Conservation (phyloP, 37 sponge, comb jelly and placozoan genomes). For the Mnemiopsis leidyi region DNA sequence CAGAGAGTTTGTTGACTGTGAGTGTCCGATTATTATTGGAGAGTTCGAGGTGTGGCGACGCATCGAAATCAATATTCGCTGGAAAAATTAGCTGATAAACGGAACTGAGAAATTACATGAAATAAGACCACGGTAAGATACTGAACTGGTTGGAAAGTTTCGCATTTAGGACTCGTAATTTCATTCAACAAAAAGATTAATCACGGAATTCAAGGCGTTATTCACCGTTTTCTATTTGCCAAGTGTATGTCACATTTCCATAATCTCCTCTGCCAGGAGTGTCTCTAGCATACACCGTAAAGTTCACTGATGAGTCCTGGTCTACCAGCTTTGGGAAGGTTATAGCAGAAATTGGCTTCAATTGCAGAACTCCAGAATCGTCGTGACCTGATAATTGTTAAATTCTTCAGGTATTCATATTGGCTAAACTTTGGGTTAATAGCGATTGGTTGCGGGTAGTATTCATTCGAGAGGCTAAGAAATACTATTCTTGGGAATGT, state of each 20-base stretch:
- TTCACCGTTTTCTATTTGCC: background rate
- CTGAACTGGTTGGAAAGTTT: no score
- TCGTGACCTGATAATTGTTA: background rate
- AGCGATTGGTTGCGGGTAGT: no score
- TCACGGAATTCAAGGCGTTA: no score
- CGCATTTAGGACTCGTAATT: no score
- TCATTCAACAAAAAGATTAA: no score
- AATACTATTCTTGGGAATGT: no score
- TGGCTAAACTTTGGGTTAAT: no score
- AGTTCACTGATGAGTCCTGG: background rate
- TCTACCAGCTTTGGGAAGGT: background rate
- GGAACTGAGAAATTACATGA: no score
- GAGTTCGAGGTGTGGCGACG: background rate
- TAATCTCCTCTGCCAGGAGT: background rate
- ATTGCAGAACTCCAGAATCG: background rate
- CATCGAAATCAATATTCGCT: background rate
- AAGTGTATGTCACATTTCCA: background rate
- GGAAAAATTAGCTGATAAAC: no score
- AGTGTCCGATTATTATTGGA: background rate
- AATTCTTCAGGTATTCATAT: no score
- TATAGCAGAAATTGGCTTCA: background rate
- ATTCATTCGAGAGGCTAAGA: no score
- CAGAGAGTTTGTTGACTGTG: background rate
- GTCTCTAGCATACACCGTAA: background rate
- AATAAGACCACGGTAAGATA: no score